Evolutionary conservation across 1,140 invertebrate species (phyloP), one percentile per base, ranked within the genome.

Genomic region (Drosophila nannoptera): DNA sequence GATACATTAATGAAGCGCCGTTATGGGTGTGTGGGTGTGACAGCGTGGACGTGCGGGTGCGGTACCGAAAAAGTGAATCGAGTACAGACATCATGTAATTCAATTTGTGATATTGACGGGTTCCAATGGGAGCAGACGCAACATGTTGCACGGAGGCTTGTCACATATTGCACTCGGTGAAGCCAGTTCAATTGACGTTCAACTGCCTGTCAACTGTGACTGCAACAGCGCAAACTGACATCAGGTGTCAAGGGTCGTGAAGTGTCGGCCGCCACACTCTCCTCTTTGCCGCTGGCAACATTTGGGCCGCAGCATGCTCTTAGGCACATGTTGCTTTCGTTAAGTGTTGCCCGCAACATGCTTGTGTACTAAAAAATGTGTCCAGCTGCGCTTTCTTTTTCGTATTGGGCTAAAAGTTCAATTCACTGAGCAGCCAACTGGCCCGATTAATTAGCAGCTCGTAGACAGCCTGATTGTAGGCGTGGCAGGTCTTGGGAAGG

Each of bases 391-490:
- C 3, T 22, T 22, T 22, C 22, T 22, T 3, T 22, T 22, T 22
- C 22, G 22, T 22, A 22, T 22, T 3, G 22, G 22, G 22, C 22
- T 22, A 55, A 43, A 22, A 32, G 11, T 7, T 5, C 7, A 68
- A 60, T 61, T 48, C 56, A 32, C 65, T 54, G 3, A 22, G 3
- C 22, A 22, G 22, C 22, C 22, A 22, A 22, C 22, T 22, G 22
- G 22, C 1, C 46, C 59, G 62, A 76, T 84, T 80, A 69, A 78
- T 71, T 69, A 49, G 32, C 72, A 75, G 73, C 22, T 45, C 11
- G 22, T 29, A 29, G 8, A 1, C 48, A 22, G 22, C 6, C 32
- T 14, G 7, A 35, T 50, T 38, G 43, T 38, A 54, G 54, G 54
- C 33, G 46, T 46, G 49, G 49, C 54, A n/a, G n/a, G n/a, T n/a